These are phyloP conservation scores for Atherinosoma microstoma DNA, from an alignment of 2,797 vertebrate species.

Conservation along the genomic window DNA sequence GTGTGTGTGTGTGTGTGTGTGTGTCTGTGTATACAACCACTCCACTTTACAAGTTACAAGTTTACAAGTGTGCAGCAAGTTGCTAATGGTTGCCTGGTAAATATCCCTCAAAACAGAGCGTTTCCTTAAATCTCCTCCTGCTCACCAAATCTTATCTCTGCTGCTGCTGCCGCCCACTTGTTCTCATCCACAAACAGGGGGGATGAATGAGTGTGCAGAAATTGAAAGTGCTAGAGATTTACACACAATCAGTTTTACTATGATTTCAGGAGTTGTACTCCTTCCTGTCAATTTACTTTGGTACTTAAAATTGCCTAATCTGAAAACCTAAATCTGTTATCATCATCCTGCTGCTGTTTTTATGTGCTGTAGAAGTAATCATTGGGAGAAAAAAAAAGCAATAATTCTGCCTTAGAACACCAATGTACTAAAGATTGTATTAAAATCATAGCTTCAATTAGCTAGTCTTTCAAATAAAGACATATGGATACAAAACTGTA, in stretches of 20 bases:
- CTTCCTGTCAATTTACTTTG: background rate
- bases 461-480: background rate
- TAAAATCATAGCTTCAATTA: background rate
- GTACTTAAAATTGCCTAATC: background rate
- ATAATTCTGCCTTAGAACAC: background rate
- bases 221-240: conserved; percentile 40
- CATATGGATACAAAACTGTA: background rate
- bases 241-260: conserved; percentile 19
- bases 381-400: background rate
- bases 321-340: background rate
- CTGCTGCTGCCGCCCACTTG: conserved; percentile 46
- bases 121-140: conserved; percentile 27
- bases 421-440: background rate
- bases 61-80: conserved; percentile 58
- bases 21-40: conserved; percentile 2
- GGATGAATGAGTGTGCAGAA: conserved; percentile 30
- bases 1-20: conserved; percentile 7
- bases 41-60: conserved; percentile 31
- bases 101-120: conserved; percentile 61
- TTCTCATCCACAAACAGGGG: conserved; percentile 36
- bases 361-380: background rate
- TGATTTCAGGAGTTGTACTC: background rate
- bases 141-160: conserved; percentile 59
- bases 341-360: background rate
- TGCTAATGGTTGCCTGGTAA: conserved; percentile 72